Evolutionary conservation across 2,113 vertebrate species (phyloP).

Genomic region (Halcyon senegalensis): DNA sequence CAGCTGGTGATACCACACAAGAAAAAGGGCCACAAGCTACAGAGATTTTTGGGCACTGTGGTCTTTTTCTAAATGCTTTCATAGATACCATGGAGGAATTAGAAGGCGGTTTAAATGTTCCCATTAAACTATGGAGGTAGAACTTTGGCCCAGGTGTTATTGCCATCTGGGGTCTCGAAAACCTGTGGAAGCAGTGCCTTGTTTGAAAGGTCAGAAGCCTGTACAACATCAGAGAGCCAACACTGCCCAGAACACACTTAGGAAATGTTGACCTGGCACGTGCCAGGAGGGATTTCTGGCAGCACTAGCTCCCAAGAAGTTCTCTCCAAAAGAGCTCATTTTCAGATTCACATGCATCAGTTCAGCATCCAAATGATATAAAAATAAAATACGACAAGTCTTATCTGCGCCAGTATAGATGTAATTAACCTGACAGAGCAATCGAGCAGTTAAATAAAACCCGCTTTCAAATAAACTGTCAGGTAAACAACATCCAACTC

Average conservation of each 20-base stretch:
- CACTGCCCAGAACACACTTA: background rate
- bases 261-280: constrained; percentile 25
- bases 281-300: constrained; percentile 27
- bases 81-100: background rate
- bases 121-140: background rate
- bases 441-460: background rate
- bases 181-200: background rate
- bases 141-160: constrained; percentile 15
- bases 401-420: background rate
- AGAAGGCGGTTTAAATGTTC: background rate
- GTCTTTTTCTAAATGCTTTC: background rate
- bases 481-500: background rate
- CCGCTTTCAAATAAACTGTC: background rate
- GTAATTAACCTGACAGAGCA: background rate
- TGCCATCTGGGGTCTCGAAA: constrained; percentile 1
- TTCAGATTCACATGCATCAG: background rate
- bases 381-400: background rate
- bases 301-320: background rate
- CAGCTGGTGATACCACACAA: background rate
- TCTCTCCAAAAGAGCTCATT: background rate
- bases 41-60: background rate
- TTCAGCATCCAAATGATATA: background rate
- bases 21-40: rapidly evolving
- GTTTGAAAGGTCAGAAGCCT: constrained; percentile 9
- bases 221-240: background rate